phyloP scores from a whole-genome alignment of 1,140 invertebrate genomes.

The Heliconius hermathena region DNA sequence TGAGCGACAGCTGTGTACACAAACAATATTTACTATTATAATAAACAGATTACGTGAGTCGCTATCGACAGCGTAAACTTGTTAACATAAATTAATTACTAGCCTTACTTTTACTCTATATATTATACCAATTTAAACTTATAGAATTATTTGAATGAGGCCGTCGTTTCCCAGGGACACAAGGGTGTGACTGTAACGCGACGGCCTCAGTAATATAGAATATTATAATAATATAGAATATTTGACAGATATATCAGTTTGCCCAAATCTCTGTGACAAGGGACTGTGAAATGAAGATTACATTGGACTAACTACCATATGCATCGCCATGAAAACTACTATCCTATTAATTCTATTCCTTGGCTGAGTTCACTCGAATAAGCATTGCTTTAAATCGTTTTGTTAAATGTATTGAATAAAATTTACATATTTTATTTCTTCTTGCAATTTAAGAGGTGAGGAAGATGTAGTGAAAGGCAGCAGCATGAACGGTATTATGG shows the following conservation, averaged over 20 bases:
- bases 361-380: constrained; percentile 11
- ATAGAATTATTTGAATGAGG: too few species aligned
- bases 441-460: too few species aligned
- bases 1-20: neutral
- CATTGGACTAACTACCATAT: constrained; percentile 54
- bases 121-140: too few species aligned
- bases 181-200: too few species aligned
- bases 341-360: constrained; percentile 8
- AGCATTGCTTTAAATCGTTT: neutral
- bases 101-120: too few species aligned
- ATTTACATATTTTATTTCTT: neutral
- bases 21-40: neutral
- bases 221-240: constrained; percentile 1
- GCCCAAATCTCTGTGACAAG: constrained; percentile 66
- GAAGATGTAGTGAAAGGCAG: too few species aligned
- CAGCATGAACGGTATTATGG: too few species aligned
- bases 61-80: neutral
- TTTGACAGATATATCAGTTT: constrained; percentile 58
- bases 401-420: neutral
- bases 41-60: constrained; percentile 2
- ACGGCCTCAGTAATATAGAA: too few species aligned
- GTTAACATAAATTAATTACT: neutral
- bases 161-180: too few species aligned
- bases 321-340: constrained; percentile 37
- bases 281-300: constrained; percentile 63